Evolutionary conservation across 2,888 invertebrate genomes (phyloP).

Genomic region (Cerastis rubricosa): DNA sequence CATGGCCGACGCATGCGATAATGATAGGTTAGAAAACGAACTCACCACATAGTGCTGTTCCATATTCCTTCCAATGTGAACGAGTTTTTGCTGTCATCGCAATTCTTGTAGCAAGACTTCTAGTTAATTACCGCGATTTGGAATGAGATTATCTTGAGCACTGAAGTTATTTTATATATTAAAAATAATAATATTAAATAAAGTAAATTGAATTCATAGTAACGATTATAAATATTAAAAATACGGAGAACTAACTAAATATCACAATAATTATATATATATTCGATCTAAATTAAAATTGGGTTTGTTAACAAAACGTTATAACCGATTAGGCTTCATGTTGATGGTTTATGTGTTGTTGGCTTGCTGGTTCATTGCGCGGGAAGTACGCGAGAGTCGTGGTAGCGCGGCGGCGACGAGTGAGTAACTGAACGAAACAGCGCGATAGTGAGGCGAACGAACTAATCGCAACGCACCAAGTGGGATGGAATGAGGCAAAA

Average conservation of each 20-base stretch:
- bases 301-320: slow-evolving; percentile 87
- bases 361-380: slow-evolving; percentile 88
- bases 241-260: slow-evolving; percentile 88
- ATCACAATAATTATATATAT: slow-evolving; percentile 89
- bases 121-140: slow-evolving; percentile 85
- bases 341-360: slow-evolving; percentile 90
- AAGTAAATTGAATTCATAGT: slow-evolving; percentile 87
- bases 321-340: slow-evolving; percentile 90
- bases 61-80: slow-evolving; percentile 91
- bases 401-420: slow-evolving; percentile 85
- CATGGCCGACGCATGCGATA: slow-evolving; percentile 75
- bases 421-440: slow-evolving; percentile 85
- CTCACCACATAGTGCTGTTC: slow-evolving; percentile 90
- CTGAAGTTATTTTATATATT: slow-evolving; percentile 81
- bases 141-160: slow-evolving; percentile 91
- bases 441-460: slow-evolving; percentile 80
- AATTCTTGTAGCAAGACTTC: slow-evolving; percentile 78
- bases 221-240: slow-evolving; percentile 87
- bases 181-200: slow-evolving; percentile 83
- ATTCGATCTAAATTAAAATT: slow-evolving; percentile 89
- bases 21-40: slow-evolving; percentile 85
- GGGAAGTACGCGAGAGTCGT: slow-evolving; percentile 84
- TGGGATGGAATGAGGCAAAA: slow-evolving; percentile 87
- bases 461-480: slow-evolving; percentile 82
- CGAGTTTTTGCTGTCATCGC: slow-evolving; percentile 89